Evolutionary conservation across 2,113 vertebrate species (phyloP).

Genomic region (Antidorcas marsupialis): DNA sequence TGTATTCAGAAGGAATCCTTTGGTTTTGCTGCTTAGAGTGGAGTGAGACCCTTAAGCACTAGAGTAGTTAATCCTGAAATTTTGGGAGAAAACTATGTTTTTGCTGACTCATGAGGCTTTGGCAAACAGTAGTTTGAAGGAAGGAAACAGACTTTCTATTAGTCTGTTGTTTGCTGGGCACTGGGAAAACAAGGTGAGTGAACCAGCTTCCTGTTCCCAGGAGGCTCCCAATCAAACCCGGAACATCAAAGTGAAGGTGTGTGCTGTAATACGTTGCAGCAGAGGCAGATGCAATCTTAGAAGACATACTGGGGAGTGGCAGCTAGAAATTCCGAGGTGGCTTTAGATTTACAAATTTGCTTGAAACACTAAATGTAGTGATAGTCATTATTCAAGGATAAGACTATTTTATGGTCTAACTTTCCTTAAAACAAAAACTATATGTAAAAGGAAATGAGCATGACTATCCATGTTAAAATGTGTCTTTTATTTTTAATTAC

Average conservation of each 20-base stretch:
- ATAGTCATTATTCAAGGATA: not conserved
- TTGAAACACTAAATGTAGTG: not conserved
- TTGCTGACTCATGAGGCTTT: not conserved
- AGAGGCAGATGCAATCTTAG: not conserved
- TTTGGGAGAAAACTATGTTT: not conserved
- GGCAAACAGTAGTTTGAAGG: not conserved
- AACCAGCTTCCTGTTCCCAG: not conserved
- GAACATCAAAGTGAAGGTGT: not conserved
- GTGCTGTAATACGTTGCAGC: too few relatives aligned
- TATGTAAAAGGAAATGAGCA: not conserved
- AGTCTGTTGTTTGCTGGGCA: not conserved
- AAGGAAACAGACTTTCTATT: not conserved
- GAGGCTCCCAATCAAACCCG: not conserved
- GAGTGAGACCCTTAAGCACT: not conserved
- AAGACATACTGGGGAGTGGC: not conserved
- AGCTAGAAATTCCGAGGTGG: not conserved
- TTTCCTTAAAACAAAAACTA: not conserved
- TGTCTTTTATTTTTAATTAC: not conserved
- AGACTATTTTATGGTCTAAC: not conserved
- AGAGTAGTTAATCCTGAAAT: not conserved
- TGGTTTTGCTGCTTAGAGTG: not conserved
- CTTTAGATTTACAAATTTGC: not conserved
- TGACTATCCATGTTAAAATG: not conserved
- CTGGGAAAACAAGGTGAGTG: not conserved
- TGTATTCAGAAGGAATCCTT: not conserved